phyloP scores from a whole-genome alignment of 2,888 invertebrate genomes.

The Serripes groenlandicus region DNA sequence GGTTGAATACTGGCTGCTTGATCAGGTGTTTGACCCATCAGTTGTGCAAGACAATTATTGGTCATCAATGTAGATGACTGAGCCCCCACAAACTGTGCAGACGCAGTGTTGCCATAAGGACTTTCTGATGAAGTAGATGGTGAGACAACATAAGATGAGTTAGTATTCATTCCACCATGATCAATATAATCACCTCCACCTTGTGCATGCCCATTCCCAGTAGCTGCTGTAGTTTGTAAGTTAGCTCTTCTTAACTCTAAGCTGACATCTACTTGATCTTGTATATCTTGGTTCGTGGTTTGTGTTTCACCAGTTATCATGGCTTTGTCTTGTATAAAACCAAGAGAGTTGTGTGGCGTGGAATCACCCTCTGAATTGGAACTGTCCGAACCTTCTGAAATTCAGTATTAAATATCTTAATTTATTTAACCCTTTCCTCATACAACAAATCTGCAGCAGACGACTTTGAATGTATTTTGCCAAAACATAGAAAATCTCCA shows the following conservation, averaged over 20 bases:
- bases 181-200: background rate
- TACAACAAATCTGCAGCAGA: too few species aligned
- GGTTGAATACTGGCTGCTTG: background rate
- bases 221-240: background rate
- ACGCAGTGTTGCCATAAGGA: background rate
- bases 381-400: background rate
- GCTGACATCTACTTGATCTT: background rate
- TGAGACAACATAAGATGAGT: background rate
- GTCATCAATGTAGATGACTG: background rate
- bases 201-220: background rate
- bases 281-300: background rate
- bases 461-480: too few species aligned
- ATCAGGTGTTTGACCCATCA: background rate
- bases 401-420: background rate
- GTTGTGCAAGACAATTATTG: background rate
- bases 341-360: conserved; percentile 13
- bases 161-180: background rate
- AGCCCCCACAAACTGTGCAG: background rate
- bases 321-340: background rate
- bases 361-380: background rate
- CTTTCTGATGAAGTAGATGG: background rate
- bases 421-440: too few species aligned
- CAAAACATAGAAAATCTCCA: too few species aligned
- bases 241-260: background rate
- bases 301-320: background rate